These are phyloP conservation scores for Karalla daura DNA, from an alignment of 2,797 vertebrate genomes.

Conservation along the genomic window DNA sequence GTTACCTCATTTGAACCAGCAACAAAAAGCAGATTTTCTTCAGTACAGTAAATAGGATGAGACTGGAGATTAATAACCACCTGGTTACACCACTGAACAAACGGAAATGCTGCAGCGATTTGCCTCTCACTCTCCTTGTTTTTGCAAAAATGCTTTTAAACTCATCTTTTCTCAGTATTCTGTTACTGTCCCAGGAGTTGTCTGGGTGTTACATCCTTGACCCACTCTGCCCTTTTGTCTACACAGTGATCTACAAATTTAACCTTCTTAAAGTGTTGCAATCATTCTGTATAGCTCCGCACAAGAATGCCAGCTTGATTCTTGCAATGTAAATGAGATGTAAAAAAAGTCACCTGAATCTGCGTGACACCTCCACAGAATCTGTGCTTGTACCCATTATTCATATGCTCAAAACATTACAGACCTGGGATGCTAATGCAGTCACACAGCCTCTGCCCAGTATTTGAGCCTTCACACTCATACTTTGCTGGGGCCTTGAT, in stretches of 20 bases:
- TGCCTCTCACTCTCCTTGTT: background rate
- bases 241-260: conserved; percentile 14
- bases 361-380: conserved; percentile 26
- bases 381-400: conserved; percentile 44
- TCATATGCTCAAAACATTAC: conserved; percentile 51
- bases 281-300: background rate
- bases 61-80: background rate
- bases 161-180: background rate
- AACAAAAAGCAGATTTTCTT: background rate
- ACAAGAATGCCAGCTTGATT: conserved; percentile 20
- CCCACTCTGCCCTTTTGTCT: background rate
- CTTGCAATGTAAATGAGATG: conserved; percentile 43
- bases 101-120: background rate
- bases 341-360: conserved; percentile 28
- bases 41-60: background rate
- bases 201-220: background rate
- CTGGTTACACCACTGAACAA: background rate
- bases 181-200: background rate
- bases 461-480: conserved; percentile 54
- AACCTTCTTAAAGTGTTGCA: conserved; percentile 10
- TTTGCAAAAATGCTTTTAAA: background rate
- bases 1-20: background rate
- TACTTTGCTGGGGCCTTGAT: conserved; percentile 66
- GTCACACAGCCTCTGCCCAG: conserved; percentile 52
- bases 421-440: conserved; percentile 59